Conservation (phyloP, 2,888 invertebrate genomes). For the Athripsodes cinereus region DNA sequence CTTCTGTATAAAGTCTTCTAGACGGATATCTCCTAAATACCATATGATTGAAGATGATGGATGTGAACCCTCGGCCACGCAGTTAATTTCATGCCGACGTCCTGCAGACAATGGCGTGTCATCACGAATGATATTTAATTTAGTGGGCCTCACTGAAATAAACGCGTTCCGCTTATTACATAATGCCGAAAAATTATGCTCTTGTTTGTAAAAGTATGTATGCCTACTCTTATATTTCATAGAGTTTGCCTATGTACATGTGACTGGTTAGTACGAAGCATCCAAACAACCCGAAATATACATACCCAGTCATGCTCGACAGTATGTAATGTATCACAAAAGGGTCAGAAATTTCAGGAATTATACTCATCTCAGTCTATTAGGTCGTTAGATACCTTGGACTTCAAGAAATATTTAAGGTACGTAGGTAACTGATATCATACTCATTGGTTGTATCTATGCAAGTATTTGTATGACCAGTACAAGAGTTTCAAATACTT, state of each 20-base stretch:
- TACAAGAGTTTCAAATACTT: conserved; percentile 38
- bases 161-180: neutral
- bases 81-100: conserved; percentile 24
- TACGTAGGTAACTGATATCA: too few relatives aligned
- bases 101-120: conserved; percentile 23
- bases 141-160: conserved; percentile 23
- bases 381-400: too few relatives aligned
- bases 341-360: too few relatives aligned
- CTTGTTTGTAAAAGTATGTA: neutral
- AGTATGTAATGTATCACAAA: too few relatives aligned
- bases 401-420: too few relatives aligned
- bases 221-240: too few relatives aligned
- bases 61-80: conserved; percentile 23
- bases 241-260: too few relatives aligned
- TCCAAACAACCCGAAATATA: too few relatives aligned
- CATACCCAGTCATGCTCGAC: too few relatives aligned
- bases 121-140: conserved; percentile 21
- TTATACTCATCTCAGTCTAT: too few relatives aligned
- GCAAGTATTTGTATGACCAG: neutral
- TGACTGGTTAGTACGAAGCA: too few relatives aligned
- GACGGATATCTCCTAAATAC: conserved; percentile 24
- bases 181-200: neutral
- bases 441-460: too few relatives aligned
- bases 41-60: conserved; percentile 23
- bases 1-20: conserved; percentile 23